Conservation (phyloP, 2,888 invertebrate species). For the Scaeva pyrastri region DNA sequence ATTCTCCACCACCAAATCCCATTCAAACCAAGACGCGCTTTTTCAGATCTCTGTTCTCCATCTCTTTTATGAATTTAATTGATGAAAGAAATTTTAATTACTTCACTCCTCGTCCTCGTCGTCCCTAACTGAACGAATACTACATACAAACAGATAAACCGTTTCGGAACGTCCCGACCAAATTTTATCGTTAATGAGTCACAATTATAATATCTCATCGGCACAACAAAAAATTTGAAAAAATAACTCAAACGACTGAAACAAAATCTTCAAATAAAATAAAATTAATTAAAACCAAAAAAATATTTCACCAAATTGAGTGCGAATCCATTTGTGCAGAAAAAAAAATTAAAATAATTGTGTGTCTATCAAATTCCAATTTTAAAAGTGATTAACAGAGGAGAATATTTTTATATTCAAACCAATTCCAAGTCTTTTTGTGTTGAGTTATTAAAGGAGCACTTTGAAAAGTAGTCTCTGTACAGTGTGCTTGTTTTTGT, state of each 20-base stretch:
- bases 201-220: constrained; percentile 1
- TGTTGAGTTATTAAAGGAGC: not conserved
- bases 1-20: not conserved
- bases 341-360: not conserved
- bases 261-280: not conserved
- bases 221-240: not conserved
- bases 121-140: not conserved
- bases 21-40: constrained; percentile 37
- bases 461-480: not conserved
- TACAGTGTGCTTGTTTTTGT: not conserved
- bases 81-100: constrained; percentile 36
- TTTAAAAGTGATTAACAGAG: not conserved
- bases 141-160: constrained; percentile 51
- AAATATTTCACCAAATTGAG: not conserved
- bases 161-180: constrained; percentile 40
- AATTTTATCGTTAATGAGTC: constrained; percentile 28
- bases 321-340: constrained; percentile 9
- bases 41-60: too few species aligned
- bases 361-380: not conserved
- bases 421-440: not conserved
- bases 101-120: not conserved
- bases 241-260: not conserved
- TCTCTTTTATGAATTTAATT: constrained; percentile 30
- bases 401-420: not conserved
- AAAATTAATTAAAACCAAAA: not conserved